Base-by-base conservation (phyloP, 2,797 vertebrate species). In the Botia almorhae region DNA sequence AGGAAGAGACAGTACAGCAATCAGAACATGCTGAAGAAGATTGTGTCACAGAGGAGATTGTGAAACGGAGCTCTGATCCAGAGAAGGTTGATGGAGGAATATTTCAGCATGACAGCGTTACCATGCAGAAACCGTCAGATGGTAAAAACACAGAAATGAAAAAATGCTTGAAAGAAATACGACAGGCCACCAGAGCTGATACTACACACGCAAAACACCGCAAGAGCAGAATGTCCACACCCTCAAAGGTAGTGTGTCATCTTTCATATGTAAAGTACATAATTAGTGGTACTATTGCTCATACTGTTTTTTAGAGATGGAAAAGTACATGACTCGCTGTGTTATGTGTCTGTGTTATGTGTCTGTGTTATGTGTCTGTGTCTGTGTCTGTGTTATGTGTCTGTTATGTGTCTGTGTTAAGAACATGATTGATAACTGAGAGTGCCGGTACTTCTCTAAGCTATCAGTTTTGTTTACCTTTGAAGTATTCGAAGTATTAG, bases 121-220 rank as follows among this genome's bases (percentile, higher is more conserved):
- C 46, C 12, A 81, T 78, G 13, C 14, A 56, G 39, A 71, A 17
- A 58, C 29, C 48, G 36, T 12, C 17, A 74, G 55, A 58, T 61
- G 11, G 16, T 21, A 48, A 56, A 39, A 17, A 64, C 16, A 10
- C 61, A 4, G 7, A 10, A 56, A 33, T 3, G 33, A 33, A 33
- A 33, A 29, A 23, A 67, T 36, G 21, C 61, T 65, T 55, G 19
- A 67, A 58, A 67, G 70, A 80, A 74, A 74, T 50, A 43, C 39
- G 39, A 7, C 5, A 43, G 39, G 1, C 39, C 4, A 43, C 39
- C 33, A 33, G 4, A 33, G 60, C 81, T 19, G 76, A 50, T 56
- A 51, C 78, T 61, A 16, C 63, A 17, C 53, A 84, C 43, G 71
- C 21, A 75, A 67, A 85, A 69, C 80, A 65, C 70, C 39, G 19